Base-by-base conservation (phyloP, 2,888 invertebrate species). In the Aromia moschata region DNA sequence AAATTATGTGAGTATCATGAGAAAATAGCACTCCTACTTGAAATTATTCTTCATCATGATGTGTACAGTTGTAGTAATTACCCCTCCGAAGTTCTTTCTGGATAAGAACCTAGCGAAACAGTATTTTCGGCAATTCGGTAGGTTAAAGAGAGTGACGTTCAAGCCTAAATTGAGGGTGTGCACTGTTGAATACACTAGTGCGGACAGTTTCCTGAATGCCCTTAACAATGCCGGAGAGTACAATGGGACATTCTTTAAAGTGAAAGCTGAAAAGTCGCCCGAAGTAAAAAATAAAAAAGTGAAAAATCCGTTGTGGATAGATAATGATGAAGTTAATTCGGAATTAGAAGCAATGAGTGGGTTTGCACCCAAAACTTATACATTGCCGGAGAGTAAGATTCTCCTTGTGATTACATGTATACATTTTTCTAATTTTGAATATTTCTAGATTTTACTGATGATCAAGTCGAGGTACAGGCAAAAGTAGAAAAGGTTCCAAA, bases 91-190 rank as follows among this genome's bases (percentile, higher is more conserved):
- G n/a, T 82, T 91, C 53, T 81, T 90, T 51, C 83, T 89, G 51
- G 86, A 89, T 65, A 85, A 84, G 74, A 76, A 82, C 46, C 75
- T 85, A 1, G 87, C 89, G 0, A 87, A 87, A 68, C 83, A 85
- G 56, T 87, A 91, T 75, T 91, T 91, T 61, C 82, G 85, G 14
- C 86, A 87, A 72, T 94, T 88, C 81, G 94, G 94, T 0, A 84
- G 83, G 36, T 85, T 92, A 1, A 84, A 84, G 10, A 85, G 86
- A 62, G 86, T 93, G 46, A 84, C 85, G 31, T 80, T 91, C 49
- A 85, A 86, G 46, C 86, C 87, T 0, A 87, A 85, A 57, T 86
- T 86, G 46, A 83, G 84, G 56, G 84, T 84, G 65, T 91, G 92
- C 64, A 85, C 87, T 0, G 84, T 93, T 5, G 89, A 89, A 71